phyloP scores from a whole-genome alignment of 1,140 invertebrate genomes.

The Dendrolimus punctatus region DNA sequence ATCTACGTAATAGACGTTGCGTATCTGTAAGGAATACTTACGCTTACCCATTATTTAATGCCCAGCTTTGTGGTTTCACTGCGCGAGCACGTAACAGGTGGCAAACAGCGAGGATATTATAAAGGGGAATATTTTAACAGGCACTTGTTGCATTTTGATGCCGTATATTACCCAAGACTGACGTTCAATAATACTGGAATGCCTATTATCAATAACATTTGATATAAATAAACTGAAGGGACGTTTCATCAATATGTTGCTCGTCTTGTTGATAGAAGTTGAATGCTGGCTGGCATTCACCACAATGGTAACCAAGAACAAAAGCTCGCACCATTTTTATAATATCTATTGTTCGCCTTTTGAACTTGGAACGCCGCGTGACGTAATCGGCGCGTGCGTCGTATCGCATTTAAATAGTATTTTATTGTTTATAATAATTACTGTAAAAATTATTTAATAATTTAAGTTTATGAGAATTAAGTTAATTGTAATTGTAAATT shows the following conservation, averaged over 20 bases:
- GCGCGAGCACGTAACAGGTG: slow-evolving; percentile 39
- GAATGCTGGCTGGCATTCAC: not conserved
- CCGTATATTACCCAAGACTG: slow-evolving; percentile 8
- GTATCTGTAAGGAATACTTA: slow-evolving; percentile 4
- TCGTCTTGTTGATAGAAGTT: too few species aligned
- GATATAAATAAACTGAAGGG: too few species aligned
- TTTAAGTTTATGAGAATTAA: too few species aligned
- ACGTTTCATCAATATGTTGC: too few species aligned
- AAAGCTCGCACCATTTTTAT: slow-evolving; percentile 62
- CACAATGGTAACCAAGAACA: slow-evolving; percentile 51
- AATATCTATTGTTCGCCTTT: slow-evolving; percentile 47
- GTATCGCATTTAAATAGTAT: slow-evolving; percentile 51
- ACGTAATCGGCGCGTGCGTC: slow-evolving; percentile 53
- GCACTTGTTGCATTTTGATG: slow-evolving; percentile 42
- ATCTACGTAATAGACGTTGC: slow-evolving; percentile 9
- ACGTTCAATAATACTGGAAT: slow-evolving; percentile 12
- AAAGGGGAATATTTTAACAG: slow-evolving; percentile 20
- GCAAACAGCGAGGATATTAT: slow-evolving; percentile 18
- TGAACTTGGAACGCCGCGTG: slow-evolving; percentile 60
- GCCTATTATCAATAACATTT: not conserved
- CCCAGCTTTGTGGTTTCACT: slow-evolving; percentile 9
- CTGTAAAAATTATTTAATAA: slow-evolving; percentile 14
- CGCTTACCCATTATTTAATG: slow-evolving; percentile 11
- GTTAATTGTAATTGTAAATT: too few species aligned
- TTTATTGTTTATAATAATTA: slow-evolving; percentile 31